Conservation (phyloP, 1,140 invertebrate species). For the Ctenoplectra terminalis region DNA sequence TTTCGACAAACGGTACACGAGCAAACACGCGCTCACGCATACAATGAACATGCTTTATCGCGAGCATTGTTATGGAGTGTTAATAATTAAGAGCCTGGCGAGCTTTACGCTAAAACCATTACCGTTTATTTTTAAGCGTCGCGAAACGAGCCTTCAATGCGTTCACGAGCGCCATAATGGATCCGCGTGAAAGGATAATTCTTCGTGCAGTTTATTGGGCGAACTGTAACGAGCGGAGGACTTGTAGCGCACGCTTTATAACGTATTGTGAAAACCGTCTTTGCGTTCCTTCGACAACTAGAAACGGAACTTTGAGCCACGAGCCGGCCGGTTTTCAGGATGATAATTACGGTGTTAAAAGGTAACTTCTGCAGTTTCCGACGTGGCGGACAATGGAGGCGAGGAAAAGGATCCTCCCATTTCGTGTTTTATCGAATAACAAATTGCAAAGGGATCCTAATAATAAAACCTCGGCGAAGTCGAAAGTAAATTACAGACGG, state of each 20-base stretch:
- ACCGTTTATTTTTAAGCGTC: conserved; percentile 15
- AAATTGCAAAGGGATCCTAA: background rate
- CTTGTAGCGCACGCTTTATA: no score
- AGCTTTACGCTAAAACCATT: background rate
- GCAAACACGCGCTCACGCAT: no score
- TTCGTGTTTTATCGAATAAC: conserved; percentile 7
- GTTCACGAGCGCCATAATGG: background rate
- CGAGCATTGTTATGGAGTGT: background rate
- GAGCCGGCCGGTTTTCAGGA: background rate
- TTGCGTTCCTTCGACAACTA: background rate
- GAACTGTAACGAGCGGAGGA: conserved; percentile 1
- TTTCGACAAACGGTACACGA: no score
- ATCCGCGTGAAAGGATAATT: conserved; percentile 16
- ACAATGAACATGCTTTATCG: background rate
- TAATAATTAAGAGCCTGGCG: conserved; percentile 17
- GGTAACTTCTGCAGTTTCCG: background rate
- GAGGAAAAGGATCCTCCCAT: background rate
- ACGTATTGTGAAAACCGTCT: background rate
- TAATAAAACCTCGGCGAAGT: background rate
- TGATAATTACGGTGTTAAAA: background rate
- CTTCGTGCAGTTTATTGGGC: conserved; percentile 17
- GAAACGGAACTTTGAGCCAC: background rate
- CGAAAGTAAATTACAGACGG: background rate
- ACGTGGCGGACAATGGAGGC: background rate
- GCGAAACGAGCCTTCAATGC: background rate